Evolutionary conservation across 2,797 vertebrate species (phyloP).

Genomic region (Carcharodon carcharias): DNA sequence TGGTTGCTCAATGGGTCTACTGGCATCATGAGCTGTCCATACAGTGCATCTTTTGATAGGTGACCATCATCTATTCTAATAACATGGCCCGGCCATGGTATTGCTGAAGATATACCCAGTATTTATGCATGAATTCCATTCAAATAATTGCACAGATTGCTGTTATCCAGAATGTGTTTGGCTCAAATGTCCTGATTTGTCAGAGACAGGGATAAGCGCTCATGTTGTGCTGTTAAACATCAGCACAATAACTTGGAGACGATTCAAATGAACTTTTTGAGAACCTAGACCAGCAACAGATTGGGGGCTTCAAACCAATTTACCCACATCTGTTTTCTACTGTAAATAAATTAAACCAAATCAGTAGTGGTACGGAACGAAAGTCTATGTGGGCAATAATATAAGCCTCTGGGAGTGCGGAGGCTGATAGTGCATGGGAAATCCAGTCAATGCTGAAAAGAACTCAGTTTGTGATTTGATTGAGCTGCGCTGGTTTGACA

Average conservation of each 20-base stretch:
- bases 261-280: neutral
- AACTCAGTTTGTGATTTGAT: neutral
- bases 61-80: neutral
- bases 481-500: neutral
- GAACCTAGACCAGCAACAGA: neutral
- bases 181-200: neutral
- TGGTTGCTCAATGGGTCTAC: neutral
- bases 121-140: neutral
- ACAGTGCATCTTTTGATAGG: neutral
- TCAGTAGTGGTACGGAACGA: neutral
- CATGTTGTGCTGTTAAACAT: neutral
- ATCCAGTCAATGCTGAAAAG: neutral
- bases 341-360: constrained; percentile 14
- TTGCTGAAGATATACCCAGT: neutral
- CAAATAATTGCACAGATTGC: neutral
- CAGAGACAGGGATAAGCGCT: neutral
- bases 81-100: neutral
- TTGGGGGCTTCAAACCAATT: neutral
- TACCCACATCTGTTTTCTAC: constrained; percentile 23
- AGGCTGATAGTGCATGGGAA: neutral
- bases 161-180: neutral
- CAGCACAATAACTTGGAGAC: neutral
- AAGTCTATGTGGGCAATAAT: neutral
- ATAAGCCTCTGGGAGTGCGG: neutral
- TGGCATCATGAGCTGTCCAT: neutral